Evolutionary conservation across 1,140 invertebrate genomes (phyloP).

Genomic region (Atta colombica): DNA sequence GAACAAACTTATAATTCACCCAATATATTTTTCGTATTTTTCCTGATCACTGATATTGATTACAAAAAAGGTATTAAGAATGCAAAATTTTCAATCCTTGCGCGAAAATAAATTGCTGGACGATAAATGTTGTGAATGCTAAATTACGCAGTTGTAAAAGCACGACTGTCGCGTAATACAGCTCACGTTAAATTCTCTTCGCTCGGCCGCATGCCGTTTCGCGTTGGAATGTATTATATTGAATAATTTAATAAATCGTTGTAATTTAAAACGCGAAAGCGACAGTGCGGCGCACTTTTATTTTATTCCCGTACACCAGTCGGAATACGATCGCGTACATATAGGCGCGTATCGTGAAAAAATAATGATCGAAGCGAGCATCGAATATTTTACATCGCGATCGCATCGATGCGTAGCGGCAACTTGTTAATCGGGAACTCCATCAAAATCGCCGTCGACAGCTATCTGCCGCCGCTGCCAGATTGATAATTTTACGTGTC

Average conservation of each 20-base stretch:
- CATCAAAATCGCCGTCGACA: conserved; percentile 41
- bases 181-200: conserved; percentile 50
- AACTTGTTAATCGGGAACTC: conserved; percentile 42
- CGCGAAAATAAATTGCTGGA: not conserved
- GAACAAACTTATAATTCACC: too few species aligned
- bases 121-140: conserved; percentile 35
- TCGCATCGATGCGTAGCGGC: conserved; percentile 27
- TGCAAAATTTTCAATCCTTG: conserved; percentile 3
- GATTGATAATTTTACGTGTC: conserved; percentile 61
- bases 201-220: conserved; percentile 6
- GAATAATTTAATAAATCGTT: conserved; percentile 62
- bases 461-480: not conserved
- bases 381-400: conserved; percentile 47
- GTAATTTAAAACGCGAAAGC: conserved; percentile 56
- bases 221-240: conserved; percentile 35
- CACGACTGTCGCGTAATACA: conserved; percentile 26
- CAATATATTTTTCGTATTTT: not conserved
- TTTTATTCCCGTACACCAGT: conserved; percentile 13
- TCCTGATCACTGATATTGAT: not conserved
- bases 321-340: not conserved
- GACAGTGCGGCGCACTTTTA: conserved; percentile 43
- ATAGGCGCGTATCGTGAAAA: conserved; percentile 29
- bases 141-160: conserved; percentile 31
- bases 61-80: not conserved
- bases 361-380: conserved; percentile 42